Evolutionary conservation across 2,113 vertebrate genomes (phyloP).

Genomic region (Rhizomys pruinosus): DNA sequence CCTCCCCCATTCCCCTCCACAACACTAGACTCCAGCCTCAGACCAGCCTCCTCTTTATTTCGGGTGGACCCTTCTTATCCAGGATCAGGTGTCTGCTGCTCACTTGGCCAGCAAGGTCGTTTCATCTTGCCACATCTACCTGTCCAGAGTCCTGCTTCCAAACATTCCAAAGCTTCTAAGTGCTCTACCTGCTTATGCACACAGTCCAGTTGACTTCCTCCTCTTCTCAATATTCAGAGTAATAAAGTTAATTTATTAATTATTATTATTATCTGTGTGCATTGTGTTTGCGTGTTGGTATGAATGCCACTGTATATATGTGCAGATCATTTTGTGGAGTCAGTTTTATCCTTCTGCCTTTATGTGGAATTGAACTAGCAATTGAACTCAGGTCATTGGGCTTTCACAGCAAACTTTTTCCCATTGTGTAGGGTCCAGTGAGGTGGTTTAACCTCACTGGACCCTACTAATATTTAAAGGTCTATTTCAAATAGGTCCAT

Average conservation of each 20-base stretch:
- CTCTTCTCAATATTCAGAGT: not conserved
- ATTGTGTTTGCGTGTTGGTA: not conserved
- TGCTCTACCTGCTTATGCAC: not conserved
- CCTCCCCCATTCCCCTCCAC: not conserved
- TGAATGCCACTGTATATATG: too few relatives aligned
- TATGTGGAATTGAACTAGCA: too few relatives aligned
- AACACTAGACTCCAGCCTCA: not conserved
- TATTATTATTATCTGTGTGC: not conserved
- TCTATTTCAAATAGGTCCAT: constrained; percentile 5
- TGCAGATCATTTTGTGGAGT: not conserved
- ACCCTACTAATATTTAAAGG: not conserved
- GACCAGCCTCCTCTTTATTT: not conserved
- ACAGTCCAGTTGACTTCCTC: not conserved
- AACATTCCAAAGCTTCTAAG: not conserved
- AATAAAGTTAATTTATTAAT: not conserved
- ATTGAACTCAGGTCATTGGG: not conserved
- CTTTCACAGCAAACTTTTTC: not conserved
- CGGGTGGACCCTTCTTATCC: not conserved
- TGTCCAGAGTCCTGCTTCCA: not conserved
- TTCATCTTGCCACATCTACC: not conserved
- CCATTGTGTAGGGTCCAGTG: too few relatives aligned
- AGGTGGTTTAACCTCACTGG: too few relatives aligned
- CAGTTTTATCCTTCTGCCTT: too few relatives aligned
- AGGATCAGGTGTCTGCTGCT: not conserved
- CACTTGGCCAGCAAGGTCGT: not conserved